These are phyloP conservation scores for Mnemiopsis leidyi DNA, from an alignment of 37 sponge, comb jelly and placozoan genomes.

Conservation along the genomic window DNA sequence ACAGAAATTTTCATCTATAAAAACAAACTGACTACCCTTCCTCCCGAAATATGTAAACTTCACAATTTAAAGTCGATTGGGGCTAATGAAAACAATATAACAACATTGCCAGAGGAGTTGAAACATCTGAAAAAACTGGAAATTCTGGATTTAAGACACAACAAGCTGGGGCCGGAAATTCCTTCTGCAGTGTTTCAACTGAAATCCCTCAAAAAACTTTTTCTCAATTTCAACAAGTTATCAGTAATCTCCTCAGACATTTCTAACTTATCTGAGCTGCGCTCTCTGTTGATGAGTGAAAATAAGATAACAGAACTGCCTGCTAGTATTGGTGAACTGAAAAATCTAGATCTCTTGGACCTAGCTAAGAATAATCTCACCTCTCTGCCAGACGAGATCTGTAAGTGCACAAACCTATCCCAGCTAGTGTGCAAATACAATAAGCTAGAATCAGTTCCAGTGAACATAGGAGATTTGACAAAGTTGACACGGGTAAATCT, in stretches of 20 bases:
- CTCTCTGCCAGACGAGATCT: background rate
- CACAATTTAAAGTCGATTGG: slow-evolving; percentile 27
- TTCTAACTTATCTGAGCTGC: background rate
- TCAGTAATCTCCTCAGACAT: background rate
- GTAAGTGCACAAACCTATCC: slow-evolving; percentile 16
- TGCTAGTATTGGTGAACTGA: slow-evolving; percentile 2
- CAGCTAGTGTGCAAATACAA: slow-evolving; percentile 52
- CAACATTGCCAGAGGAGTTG: slow-evolving; percentile 28
- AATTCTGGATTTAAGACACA: slow-evolving; percentile 39
- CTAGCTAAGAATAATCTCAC: slow-evolving; percentile 36
- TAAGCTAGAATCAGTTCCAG: background rate
- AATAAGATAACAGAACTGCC: slow-evolving; percentile 21
- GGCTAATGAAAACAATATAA: slow-evolving; percentile 40
- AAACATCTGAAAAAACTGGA: slow-evolving; percentile 28
- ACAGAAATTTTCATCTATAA: slow-evolving; percentile 54
- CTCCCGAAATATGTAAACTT: slow-evolving; percentile 28
- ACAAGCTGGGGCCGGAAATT: slow-evolving; percentile 37
- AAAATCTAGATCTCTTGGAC: slow-evolving; percentile 27
- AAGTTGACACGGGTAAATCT: slow-evolving; percentile 2
- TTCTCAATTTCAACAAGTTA: slow-evolving; percentile 51
- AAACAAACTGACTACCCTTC: slow-evolving; percentile 39
- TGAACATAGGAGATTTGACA: slow-evolving; percentile 39
- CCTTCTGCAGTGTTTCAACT: background rate
- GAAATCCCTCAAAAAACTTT: slow-evolving; percentile 36
- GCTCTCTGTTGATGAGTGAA: slow-evolving; percentile 11